phyloP scores from a whole-genome alignment of 1,140 invertebrate species.

The Psilanteris sp. region DNA sequence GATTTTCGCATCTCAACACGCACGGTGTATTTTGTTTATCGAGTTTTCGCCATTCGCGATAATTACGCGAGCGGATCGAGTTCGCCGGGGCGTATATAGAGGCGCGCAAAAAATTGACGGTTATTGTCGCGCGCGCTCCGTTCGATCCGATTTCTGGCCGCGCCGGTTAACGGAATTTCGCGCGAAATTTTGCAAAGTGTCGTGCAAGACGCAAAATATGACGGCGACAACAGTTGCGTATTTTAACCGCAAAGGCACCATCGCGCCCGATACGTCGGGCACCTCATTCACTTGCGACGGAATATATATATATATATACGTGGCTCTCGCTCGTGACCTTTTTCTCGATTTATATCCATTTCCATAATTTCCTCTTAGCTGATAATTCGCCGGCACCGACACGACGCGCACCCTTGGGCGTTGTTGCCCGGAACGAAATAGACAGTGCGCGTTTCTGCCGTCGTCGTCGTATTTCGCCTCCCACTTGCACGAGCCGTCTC shows the following conservation, averaged over 20 bases:
- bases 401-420: slow-evolving; percentile 56
- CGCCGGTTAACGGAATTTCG: too few species aligned
- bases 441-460: slow-evolving; percentile 54
- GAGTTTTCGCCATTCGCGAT: slow-evolving; percentile 2
- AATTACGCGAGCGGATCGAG: too few species aligned
- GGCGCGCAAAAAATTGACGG: too few species aligned
- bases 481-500: slow-evolving; percentile 43
- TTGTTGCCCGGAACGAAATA: slow-evolving; percentile 55
- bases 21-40: slow-evolving; percentile 37
- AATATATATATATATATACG: too few species aligned
- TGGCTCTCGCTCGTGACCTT: slow-evolving; percentile 56
- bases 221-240: too few species aligned
- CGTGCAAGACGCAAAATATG: too few species aligned
- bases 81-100: too few species aligned
- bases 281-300: slow-evolving; percentile 67
- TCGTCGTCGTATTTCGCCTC: slow-evolving; percentile 43
- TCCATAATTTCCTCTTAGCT: slow-evolving; percentile 77
- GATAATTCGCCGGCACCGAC: slow-evolving; percentile 69
- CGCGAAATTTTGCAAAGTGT: too few species aligned
- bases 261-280: too few species aligned
- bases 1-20: slow-evolving; percentile 66
- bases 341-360: slow-evolving; percentile 75
- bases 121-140: too few species aligned
- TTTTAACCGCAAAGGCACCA: too few species aligned
- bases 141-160: too few species aligned